phyloP scores from a whole-genome alignment of 2,888 invertebrate genomes.

The Brenthis ino region DNA sequence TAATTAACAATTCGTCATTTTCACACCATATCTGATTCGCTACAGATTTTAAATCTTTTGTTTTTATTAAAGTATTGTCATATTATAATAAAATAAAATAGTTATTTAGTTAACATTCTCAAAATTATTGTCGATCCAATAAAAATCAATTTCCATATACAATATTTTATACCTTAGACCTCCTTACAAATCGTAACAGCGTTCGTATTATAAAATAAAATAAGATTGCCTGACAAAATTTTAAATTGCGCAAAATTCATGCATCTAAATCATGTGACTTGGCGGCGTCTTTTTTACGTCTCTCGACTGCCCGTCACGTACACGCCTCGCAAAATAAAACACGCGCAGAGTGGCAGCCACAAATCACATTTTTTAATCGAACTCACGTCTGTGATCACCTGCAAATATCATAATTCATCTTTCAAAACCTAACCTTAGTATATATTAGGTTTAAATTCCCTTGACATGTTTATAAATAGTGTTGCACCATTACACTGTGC shows the following conservation, averaged over 20 bases:
- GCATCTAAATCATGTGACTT: constrained; percentile 37
- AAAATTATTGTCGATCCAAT: too few species aligned
- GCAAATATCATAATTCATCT: constrained; percentile 43
- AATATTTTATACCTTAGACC: not conserved
- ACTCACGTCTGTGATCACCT: constrained; percentile 64
- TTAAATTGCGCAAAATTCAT: constrained; percentile 33
- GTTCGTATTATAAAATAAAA: not conserved
- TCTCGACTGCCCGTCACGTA: constrained; percentile 68
- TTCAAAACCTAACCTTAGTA: constrained; percentile 39
- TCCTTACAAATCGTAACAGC: not conserved
- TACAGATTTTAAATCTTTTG: too few species aligned
- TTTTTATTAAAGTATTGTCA: too few species aligned
- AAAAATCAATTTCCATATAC: not conserved
- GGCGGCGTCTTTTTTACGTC: constrained; percentile 45
- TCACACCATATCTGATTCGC: too few species aligned
- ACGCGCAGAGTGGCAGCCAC: constrained; percentile 74
- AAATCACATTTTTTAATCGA: constrained; percentile 82
- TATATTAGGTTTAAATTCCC: constrained; percentile 50
- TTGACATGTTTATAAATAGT: constrained; percentile 32
- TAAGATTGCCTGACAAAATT: constrained; percentile 14
- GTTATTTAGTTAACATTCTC: too few species aligned
- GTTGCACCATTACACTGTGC: constrained; percentile 66
- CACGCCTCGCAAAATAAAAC: constrained; percentile 75
- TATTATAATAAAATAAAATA: too few species aligned
- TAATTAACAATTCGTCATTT: too few species aligned